Evolutionary conservation across 2,888 invertebrate species (phyloP).

Genomic region (Formica aserva): DNA sequence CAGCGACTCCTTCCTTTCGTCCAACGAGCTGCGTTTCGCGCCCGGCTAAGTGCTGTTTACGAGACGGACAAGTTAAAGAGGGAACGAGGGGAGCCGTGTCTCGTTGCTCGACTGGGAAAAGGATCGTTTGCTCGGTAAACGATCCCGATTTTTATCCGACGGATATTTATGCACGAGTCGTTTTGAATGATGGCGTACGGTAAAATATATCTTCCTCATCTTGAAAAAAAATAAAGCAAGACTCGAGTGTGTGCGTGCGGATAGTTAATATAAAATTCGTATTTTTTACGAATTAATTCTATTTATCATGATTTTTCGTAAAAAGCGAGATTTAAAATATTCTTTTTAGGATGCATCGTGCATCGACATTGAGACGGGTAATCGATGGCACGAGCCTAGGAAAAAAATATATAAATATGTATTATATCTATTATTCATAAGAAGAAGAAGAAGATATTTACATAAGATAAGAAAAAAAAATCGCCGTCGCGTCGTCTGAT

Average conservation of each 20-base stretch:
- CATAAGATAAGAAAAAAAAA: conserved; percentile 9
- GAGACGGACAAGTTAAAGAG: conserved; percentile 44
- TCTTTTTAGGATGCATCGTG: neutral
- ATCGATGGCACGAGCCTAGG: neutral
- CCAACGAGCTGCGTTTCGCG: conserved; percentile 45
- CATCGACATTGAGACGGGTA: neutral
- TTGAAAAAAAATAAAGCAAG: neutral
- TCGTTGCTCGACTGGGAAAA: conserved; percentile 18
- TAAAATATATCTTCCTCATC: neutral
- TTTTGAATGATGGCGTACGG: neutral
- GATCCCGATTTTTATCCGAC: conserved; percentile 24
- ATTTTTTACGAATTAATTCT: neutral
- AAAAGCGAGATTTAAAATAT: neutral
- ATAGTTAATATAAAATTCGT: neutral
- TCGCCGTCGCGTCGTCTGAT: neutral
- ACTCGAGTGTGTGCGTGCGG: neutral
- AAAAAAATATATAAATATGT: conserved; percentile 20
- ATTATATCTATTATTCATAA: conserved; percentile 5
- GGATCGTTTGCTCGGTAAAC: conserved; percentile 23
- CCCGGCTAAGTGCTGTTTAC: conserved; percentile 54
- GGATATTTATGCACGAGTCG: neutral
- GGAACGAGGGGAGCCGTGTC: conserved; percentile 29
- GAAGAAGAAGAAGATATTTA: conserved; percentile 2
- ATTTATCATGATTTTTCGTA: neutral
- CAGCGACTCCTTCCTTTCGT: conserved; percentile 48